Evolutionary conservation across 2,797 vertebrate genomes (phyloP), one percentile per base, ranked within the genome.

Genomic region (Nothura maculosa): DNA sequence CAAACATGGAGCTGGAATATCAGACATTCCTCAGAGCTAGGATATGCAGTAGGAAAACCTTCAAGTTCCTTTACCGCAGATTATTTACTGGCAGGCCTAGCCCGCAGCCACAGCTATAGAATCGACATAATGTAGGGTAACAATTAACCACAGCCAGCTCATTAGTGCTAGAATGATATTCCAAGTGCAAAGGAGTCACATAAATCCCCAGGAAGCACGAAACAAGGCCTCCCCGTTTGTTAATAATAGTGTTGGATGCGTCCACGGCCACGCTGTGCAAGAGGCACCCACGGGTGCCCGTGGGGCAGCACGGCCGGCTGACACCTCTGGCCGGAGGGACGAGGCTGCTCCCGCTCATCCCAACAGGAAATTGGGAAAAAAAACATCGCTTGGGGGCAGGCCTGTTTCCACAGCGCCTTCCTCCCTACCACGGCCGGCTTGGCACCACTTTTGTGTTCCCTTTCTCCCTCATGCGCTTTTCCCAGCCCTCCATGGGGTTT

Each of bases 91-190:
- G 60, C 85, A 95, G 52, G 48, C 63, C 68, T 48, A 79, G 74
- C n/a, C 82, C 62, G 69, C 62, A 90, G 76, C 50, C 72, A 82
- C 45, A 89, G 68, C 48, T 11, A 7, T 62, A 79, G 27, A 83
- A 57, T 40, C 74, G 69, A 57, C 32, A 42, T 57, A 84, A 93
- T 77, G 87, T 77, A 90, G 74, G 63, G 52, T 92, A 92, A 91
- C 87, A 91, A 72, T 91, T 93, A 94, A 64, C 83, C 74, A 87
- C 80, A 86, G 60, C 61, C 67, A 92, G 43, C 64, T 91, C 77
- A 58, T 91, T 91, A 90, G 30, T 50, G 75, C 70, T 86, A 50
- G 92, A 93, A 87, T 88, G 88, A 86, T 80, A 88, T 42, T 70
- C 72, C 89, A 88, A 92, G 87, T 77, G 72, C 74, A 85, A 90